Evolutionary conservation across 2,797 vertebrate genomes (phyloP).

Genomic region (Bufotes viridis): DNA sequence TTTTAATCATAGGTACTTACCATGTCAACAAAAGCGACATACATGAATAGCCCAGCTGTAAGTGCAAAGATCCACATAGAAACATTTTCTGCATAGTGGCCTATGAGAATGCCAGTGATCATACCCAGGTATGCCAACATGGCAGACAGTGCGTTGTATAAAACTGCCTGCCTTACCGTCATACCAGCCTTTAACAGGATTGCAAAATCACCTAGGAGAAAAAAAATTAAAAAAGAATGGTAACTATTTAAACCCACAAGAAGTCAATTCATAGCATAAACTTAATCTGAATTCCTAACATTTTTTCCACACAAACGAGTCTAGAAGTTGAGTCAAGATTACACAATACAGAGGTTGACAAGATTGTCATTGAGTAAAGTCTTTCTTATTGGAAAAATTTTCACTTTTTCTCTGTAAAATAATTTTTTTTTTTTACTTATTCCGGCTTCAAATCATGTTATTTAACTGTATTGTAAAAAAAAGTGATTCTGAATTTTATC

Average conservation of each 20-base stretch:
- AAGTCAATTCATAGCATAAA: background rate
- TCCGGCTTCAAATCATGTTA: too few relatives aligned
- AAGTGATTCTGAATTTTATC: too few relatives aligned
- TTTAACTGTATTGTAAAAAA: too few relatives aligned
- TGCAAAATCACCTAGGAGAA: slow-evolving; percentile 89
- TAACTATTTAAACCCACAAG: too few relatives aligned
- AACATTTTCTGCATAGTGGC: slow-evolving; percentile 93
- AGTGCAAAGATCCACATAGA: slow-evolving; percentile 97
- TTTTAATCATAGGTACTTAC: slow-evolving; percentile 73
- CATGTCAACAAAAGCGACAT: slow-evolving; percentile 98
- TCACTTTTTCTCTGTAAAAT: too few relatives aligned
- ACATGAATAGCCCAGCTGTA: slow-evolving; percentile 96
- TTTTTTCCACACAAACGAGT: background rate
- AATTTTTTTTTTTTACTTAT: too few relatives aligned
- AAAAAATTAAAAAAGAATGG: background rate
- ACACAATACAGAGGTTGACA: background rate
- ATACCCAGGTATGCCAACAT: slow-evolving; percentile 93
- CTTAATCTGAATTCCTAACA: background rate
- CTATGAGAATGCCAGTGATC: slow-evolving; percentile 91
- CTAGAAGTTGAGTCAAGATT: background rate
- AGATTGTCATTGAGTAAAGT: too few relatives aligned
- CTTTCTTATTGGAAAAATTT: too few relatives aligned
- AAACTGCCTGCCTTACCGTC: slow-evolving; percentile 93
- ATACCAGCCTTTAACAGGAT: slow-evolving; percentile 95
- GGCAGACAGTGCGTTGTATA: slow-evolving; percentile 92